phyloP scores from a whole-genome alignment of 1,140 invertebrate species.

The Diuraphis noxia region DNA sequence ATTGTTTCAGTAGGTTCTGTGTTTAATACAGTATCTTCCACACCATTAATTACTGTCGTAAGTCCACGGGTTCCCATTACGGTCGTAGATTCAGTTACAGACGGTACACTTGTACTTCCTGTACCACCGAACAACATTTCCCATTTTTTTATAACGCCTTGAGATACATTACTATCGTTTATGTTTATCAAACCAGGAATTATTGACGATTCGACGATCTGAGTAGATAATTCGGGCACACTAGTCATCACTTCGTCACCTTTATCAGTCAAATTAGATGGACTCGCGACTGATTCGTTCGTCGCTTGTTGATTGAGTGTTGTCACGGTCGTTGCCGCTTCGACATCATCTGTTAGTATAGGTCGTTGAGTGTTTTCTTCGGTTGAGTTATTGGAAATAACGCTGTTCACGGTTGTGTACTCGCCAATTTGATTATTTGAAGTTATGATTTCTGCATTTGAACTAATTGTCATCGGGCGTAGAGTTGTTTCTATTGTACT shows the following conservation, averaged over 20 bases:
- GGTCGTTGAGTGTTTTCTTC: neutral
- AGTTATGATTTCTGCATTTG: neutral
- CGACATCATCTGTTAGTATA: neutral
- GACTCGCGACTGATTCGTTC: neutral
- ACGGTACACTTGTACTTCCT: neutral
- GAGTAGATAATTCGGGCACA: neutral
- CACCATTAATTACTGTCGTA: neutral
- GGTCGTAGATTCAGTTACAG: neutral
- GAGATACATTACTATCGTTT: neutral
- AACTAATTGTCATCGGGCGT: neutral
- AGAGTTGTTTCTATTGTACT: neutral
- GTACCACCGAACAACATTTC: neutral
- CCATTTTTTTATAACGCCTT: conserved; percentile 9
- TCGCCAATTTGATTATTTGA: conserved; percentile 12
- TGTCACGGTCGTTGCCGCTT: neutral
- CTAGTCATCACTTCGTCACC: neutral
- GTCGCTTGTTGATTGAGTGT: neutral
- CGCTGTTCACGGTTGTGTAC: neutral
- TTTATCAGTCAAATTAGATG: neutral
- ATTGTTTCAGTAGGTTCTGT: neutral
- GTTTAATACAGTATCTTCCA: neutral
- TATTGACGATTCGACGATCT: neutral
- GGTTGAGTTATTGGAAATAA: neutral
- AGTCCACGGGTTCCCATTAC: neutral
- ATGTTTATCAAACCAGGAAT: neutral